Evolutionary conservation across 23 tunicate genomes (phyloP).

Genomic region (Ciona savignyi): DNA sequence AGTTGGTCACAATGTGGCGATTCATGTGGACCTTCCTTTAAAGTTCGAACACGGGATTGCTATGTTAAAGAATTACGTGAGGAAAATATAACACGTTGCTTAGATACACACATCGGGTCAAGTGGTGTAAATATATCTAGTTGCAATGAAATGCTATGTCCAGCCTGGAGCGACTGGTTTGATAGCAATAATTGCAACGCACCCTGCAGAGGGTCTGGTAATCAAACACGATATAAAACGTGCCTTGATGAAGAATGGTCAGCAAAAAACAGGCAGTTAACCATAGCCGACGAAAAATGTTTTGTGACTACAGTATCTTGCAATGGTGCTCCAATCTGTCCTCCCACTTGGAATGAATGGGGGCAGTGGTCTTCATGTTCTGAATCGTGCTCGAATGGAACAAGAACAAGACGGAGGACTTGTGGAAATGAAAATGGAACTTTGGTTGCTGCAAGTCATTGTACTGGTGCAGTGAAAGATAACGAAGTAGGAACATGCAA

Average conservation of each 20-base stretch:
- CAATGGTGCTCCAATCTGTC: conserved; percentile 6
- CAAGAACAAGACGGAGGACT: not conserved
- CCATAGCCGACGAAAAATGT: not conserved
- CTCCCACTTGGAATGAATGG: conserved; percentile 12
- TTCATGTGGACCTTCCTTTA: conserved; percentile 5
- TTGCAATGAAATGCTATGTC: conserved; percentile 6
- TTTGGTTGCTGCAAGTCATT: not conserved
- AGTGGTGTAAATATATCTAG: not conserved
- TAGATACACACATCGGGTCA: not conserved
- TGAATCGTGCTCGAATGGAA: not conserved
- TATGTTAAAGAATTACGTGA: not conserved
- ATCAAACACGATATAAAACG: not conserved
- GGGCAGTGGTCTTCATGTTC: conserved; percentile 6
- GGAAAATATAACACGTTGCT: not conserved
- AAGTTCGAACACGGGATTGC: conserved; percentile 9
- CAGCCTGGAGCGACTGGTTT: conserved; percentile 9
- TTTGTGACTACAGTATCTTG: not conserved
- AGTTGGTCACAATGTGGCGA: conserved; percentile 12
- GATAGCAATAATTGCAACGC: not conserved
- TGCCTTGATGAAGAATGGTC: not conserved
- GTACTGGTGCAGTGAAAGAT: too few relatives aligned
- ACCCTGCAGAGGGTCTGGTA: not conserved
- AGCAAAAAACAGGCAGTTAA: too few relatives aligned
- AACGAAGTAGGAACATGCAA: not conserved
- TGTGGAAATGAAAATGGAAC: conserved; percentile 11